Conservation (phyloP, 2,888 invertebrate species). For the Leuctra nigra region DNA sequence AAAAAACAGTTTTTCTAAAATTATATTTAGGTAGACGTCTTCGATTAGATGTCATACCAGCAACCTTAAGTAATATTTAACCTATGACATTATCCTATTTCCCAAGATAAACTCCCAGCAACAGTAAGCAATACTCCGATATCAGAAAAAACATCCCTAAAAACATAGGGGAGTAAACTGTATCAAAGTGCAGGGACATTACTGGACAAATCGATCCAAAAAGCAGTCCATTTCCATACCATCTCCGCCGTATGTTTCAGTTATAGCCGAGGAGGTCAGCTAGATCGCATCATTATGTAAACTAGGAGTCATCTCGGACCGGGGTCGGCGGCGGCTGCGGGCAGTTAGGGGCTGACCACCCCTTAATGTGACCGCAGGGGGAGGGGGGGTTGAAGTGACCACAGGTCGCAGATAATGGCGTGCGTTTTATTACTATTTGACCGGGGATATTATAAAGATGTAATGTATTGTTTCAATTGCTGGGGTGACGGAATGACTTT, state of each 20-base stretch:
- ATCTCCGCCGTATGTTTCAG: background rate
- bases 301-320: constrained; percentile 15
- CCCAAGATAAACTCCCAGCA: too few relatives aligned
- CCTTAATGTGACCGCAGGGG: background rate
- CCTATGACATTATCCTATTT: too few relatives aligned
- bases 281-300: constrained; percentile 24
- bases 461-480: too few relatives aligned
- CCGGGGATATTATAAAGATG: too few relatives aligned
- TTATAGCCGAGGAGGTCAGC: constrained; percentile 8
- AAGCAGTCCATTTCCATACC: background rate
- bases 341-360: constrained; percentile 4
- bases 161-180: background rate
- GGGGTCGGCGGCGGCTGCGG: background rate
- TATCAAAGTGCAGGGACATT: constrained; percentile 2
- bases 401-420: too few relatives aligned
- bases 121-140: background rate
- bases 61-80: too few relatives aligned
- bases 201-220: background rate
- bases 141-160: background rate
- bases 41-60: too few relatives aligned
- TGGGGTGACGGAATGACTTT: too few relatives aligned
- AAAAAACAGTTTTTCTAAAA: too few relatives aligned
- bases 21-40: too few relatives aligned
- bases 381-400: background rate
- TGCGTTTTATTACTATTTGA: too few relatives aligned